Evolutionary conservation across 2,797 vertebrate species (phyloP).

Genomic region (Macropus fuliginosus): DNA sequence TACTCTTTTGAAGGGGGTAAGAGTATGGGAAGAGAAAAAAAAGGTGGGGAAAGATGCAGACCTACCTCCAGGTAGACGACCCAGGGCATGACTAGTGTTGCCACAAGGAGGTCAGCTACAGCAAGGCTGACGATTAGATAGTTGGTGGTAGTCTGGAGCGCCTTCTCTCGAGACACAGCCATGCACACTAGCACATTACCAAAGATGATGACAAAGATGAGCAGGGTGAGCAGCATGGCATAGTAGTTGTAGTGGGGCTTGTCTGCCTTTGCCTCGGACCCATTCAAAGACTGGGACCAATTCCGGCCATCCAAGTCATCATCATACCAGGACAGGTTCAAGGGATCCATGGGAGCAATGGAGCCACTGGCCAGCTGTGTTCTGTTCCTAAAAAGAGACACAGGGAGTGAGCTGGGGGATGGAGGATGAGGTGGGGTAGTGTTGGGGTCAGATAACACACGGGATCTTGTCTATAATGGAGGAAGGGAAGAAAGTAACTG

Average conservation of each 20-base stretch:
- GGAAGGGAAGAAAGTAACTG: background rate
- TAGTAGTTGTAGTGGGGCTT: slow-evolving; percentile 97
- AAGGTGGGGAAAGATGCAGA: background rate
- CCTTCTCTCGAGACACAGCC: slow-evolving; percentile 96
- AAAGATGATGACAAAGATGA: slow-evolving; percentile 98
- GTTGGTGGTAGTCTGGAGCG: slow-evolving; percentile 98
- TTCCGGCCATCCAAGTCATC: slow-evolving; percentile 89
- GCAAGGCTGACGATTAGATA: slow-evolving; percentile 99
- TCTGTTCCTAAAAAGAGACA: slow-evolving; percentile 70
- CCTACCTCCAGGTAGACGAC: slow-evolving; percentile 96
- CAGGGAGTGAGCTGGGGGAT: background rate
- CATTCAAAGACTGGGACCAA: slow-evolving; percentile 90
- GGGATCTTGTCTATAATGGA: background rate
- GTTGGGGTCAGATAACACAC: background rate
- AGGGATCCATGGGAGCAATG: slow-evolving; percentile 91
- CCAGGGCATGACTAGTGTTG: slow-evolving; percentile 98
- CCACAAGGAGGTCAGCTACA: slow-evolving; percentile 97
- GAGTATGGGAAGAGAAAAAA: background rate
- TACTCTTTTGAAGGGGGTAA: background rate
- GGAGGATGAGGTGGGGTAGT: background rate
- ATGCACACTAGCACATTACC: slow-evolving; percentile 99
- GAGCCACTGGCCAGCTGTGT: slow-evolving; percentile 73
- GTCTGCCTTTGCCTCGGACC: slow-evolving; percentile 83
- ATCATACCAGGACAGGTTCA: slow-evolving; percentile 93
- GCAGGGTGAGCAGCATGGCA: slow-evolving; percentile 95